These are phyloP conservation scores for Allolobophora icterica DNA, from an alignment of 2,888 invertebrate species.

Conservation along the genomic window DNA sequence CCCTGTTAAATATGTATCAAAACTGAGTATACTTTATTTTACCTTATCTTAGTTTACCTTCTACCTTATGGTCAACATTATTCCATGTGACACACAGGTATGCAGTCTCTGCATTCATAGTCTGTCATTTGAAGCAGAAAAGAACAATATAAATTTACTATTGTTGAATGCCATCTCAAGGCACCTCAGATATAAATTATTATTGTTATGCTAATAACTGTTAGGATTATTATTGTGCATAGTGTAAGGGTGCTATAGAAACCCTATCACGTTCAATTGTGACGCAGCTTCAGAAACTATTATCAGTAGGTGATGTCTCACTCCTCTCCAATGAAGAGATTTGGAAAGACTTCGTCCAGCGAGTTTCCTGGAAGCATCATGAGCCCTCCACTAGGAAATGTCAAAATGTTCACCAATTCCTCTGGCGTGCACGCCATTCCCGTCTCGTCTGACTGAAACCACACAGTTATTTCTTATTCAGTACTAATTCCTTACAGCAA, in stretches of 20 bases:
- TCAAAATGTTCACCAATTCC: slow-evolving; percentile 19
- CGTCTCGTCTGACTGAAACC: neutral
- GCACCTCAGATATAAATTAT: neutral
- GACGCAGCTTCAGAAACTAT: neutral
- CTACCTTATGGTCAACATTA: too few relatives aligned
- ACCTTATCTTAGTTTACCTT: too few relatives aligned
- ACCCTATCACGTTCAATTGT: neutral
- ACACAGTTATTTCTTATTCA: neutral
- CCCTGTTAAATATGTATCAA: too few relatives aligned
- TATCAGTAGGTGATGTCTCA: neutral
- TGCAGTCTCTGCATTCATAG: too few relatives aligned
- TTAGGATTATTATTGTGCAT: neutral
- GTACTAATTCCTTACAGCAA: neutral
- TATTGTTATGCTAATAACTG: neutral
- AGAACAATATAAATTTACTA: too few relatives aligned
- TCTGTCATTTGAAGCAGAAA: too few relatives aligned
- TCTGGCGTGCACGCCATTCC: neutral
- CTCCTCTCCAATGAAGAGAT: neutral
- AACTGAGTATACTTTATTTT: too few relatives aligned
- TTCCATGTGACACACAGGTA: too few relatives aligned
- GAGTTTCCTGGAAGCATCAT: neutral
- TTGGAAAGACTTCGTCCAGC: slow-evolving; percentile 8
- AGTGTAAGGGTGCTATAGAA: neutral
- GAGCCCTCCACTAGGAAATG: slow-evolving; percentile 14
- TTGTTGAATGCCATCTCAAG: too few relatives aligned